Base-by-base conservation (phyloP, 2,797 vertebrate genomes). In the Notamacropus eugenii region DNA sequence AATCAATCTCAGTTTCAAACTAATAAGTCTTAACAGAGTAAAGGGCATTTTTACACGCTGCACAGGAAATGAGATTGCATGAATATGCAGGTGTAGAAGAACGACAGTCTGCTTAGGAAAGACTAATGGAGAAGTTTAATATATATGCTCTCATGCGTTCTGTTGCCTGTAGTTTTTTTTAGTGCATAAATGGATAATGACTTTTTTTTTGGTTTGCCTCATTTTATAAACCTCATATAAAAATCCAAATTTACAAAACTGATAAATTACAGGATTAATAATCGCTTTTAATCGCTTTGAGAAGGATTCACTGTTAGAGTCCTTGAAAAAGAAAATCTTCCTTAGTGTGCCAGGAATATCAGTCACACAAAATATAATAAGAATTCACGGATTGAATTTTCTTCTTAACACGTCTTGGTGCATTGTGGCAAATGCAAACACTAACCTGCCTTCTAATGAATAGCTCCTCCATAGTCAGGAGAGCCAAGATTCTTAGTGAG, bases 131-230 rank as follows among this genome's bases (percentile, higher is more conserved):
- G 5, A 59, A 74, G 27, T 54, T 28, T 1, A 28, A 31, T 52
- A 0, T 52, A 0, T 13, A 8, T 28, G 4, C 19, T 4, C 3
- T 22, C 24, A 54, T 2, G 6, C 0, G 0, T 14, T 2, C 1
- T 0, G 34, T 52, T 28, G 31, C 24, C 1, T 22, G 16, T 10
- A 27, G n/a, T 6, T 74, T 6, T 6, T 74, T 6, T 34, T 12
- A 0, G 1, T 40, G 46, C 16, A 57, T 24, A 52, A 62, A 3
- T 0, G 0, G 29, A 5, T 12, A 34, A 0, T 29, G 50, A 0
- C 40, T 46, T 0, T 8, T 6, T 40, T 54, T 82, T 0, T 10
- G 34, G 5, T 57, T 8, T 13, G 16, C 3, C 4, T 1, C 0
- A 2, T 46, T 1, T 0, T 1, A 34, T 0, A 2, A 3, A 6